Conservation (phyloP, 2,113 vertebrate species). For the Mastomys natalensis region DNA sequence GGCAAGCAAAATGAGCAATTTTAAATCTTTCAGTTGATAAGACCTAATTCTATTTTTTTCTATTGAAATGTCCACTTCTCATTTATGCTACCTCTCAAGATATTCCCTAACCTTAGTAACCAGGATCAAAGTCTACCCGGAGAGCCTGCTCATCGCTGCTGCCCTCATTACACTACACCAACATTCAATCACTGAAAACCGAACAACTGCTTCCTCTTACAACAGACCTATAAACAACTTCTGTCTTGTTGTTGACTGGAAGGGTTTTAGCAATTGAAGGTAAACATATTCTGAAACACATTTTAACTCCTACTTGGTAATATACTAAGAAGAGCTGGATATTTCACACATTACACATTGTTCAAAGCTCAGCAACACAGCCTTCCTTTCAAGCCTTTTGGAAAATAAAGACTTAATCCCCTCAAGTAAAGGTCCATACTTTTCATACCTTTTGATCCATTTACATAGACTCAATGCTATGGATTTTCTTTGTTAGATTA, state of each 20-base stretch:
- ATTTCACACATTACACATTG: conserved; percentile 15
- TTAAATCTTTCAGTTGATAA: conserved; percentile 9
- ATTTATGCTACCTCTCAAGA: not conserved
- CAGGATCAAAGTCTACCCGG: not conserved
- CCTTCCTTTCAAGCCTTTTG: conserved; percentile 23
- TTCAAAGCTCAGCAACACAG: conserved; percentile 31
- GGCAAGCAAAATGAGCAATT: conserved; percentile 13
- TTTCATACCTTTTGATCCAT: not conserved
- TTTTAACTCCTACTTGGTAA: conserved; percentile 11
- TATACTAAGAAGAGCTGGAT: not conserved
- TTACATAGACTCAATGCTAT: conserved; percentile 59
- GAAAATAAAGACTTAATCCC: not conserved
- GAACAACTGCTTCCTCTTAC: conserved; percentile 3
- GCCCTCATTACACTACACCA: not conserved
- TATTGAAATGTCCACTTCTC: not conserved
- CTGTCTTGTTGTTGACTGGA: conserved; percentile 19
- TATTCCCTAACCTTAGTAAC: not conserved
- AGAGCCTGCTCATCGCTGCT: not conserved
- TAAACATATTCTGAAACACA: not conserved
- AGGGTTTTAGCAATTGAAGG: conserved; percentile 27
- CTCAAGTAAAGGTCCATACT: conserved; percentile 51
- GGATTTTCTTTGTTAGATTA: conserved; percentile 55
- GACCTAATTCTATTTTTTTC: not conserved
- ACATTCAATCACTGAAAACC: not conserved
- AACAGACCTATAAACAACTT: conserved; percentile 29